Base-by-base conservation (phyloP, 2,888 invertebrate genomes). In the Chorisops tibialis region DNA sequence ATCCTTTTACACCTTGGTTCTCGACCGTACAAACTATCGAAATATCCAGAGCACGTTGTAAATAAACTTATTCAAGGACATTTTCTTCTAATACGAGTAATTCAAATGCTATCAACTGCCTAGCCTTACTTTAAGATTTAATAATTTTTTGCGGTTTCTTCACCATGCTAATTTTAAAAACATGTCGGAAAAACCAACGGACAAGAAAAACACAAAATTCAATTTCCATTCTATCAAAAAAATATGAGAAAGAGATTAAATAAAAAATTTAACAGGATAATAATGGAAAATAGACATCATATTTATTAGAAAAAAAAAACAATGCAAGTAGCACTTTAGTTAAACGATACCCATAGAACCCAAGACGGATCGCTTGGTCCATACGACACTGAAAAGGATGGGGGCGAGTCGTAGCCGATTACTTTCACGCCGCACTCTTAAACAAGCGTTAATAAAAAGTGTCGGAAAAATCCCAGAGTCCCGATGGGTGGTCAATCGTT, bases 221-320 rank as follows among this genome's bases (percentile, higher is more conserved):
- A 50, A 50, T 50, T 50, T 50, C 49, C 30, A 9, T 19, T 16
- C 21, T 3, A 21, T 50, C 16, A 7, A 7, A 5, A 45, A 14
- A 30, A 35, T n/a, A 16, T 2, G 14, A 12, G 9, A 35, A 50
- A 16, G 38, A 56, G 30, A 24, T 7, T 5, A 16, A 18, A 52
- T 3, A 56, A 24, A 35, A 16, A n/a, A n/a, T n/a, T n/a, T n/a
- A n/a, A 30, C 49, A 18, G 19, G 18, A 12, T 16, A 45, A 16
- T 18, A 16, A 43, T 14, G 39, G 43, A 24, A 56, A 56, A 45
- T 45, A 11, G 43, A 35, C 43, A 43, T 56, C 56, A 56, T 56
- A 45, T 43, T n/a, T 45, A 56, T 56, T 56, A 56, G 30, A 56
- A 56, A 50, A 14, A 11, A 21, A 49, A 14, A 5, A n/a, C 24